Evolutionary conservation across 1,140 invertebrate species (phyloP).

Genomic region (Olivierus martensii): DNA sequence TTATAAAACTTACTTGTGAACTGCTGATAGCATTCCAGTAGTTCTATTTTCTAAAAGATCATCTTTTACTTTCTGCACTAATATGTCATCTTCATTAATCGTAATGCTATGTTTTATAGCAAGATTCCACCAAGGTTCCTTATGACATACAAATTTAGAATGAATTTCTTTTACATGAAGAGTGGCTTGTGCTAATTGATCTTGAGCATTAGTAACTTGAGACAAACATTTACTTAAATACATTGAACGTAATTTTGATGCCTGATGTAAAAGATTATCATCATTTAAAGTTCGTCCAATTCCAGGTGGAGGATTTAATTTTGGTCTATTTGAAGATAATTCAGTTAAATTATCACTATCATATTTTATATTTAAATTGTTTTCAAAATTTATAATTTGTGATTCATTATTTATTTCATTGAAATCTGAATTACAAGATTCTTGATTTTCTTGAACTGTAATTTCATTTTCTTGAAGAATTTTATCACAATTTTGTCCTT

Average conservation of each 20-base stretch:
- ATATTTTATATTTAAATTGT: too few relatives aligned
- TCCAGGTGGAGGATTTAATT: conserved; percentile 7
- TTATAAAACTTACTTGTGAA: conserved; percentile 5
- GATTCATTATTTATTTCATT: too few relatives aligned
- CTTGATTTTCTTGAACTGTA: too few relatives aligned
- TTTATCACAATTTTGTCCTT: too few relatives aligned
- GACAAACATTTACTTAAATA: conserved; percentile 41
- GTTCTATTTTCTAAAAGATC: conserved; percentile 27
- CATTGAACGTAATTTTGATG: conserved; percentile 38
- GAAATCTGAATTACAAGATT: too few relatives aligned
- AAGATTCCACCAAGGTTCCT: conserved; percentile 28
- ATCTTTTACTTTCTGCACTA: conserved; percentile 33
- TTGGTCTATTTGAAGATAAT: neutral
- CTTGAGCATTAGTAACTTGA: conserved; percentile 20
- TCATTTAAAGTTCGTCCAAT: conserved; percentile 40
- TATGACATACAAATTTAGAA: conserved; percentile 5
- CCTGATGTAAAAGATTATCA: conserved; percentile 34
- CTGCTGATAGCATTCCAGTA: neutral
- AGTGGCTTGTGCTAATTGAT: conserved; percentile 11
- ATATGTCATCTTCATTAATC: conserved; percentile 23
- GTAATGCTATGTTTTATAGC: conserved; percentile 23
- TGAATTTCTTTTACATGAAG: conserved; percentile 23
- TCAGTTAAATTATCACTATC: neutral
- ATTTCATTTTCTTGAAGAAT: too few relatives aligned
- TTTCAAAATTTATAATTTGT: too few relatives aligned